Base-by-base conservation (phyloP, 2,797 vertebrate genomes). In the Urophycis tenuis region DNA sequence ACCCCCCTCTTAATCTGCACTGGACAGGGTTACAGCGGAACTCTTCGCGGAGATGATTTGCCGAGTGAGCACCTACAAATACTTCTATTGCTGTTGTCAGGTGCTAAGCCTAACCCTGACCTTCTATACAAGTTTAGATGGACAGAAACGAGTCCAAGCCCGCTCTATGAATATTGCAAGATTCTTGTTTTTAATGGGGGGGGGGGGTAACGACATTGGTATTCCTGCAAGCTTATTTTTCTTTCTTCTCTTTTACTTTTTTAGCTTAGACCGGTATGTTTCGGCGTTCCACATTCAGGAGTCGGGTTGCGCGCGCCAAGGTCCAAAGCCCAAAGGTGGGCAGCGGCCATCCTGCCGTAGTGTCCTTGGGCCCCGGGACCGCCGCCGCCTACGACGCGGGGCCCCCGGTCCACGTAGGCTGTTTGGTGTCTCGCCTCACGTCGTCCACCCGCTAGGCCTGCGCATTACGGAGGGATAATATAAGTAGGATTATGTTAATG, bases 21-120 rank as follows among this genome's bases (percentile, higher is more conserved):
- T 29, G 71, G 53, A 19, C 67, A 77, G 45, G 32, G 22, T 73
- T 77, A 60, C 17, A 31, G 22, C 17, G 36, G 36, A 77, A n/a
- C 41, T 15, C 69, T 25, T 15, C 39, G 14, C 33, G 7, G 67
- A 76, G 71, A 71, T 45, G 12, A 45, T 71, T 33, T 71, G 30
- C 10, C 32, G 53, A 60, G 22, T n/a, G 53, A 60, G 53, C 53
- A 60, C 53, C 53, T 60, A 25, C 53, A 60, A 60, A 60, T 60
- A 60, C 53, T 25, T 19, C 1, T 11, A 25, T 25, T 60, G 53
- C 53, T 19, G n/a, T 60, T n/a, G n/a, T 60, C 53, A 25, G 53
- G 22, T 60, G 53, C 53, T 60, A 60, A 60, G n/a, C 22, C 53
- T 60, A 9, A 7, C 53, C 53, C 53, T 60, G 53, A 60, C 53